Percentiles rank a stretch among this genome's conserved stretches.
Conservation (phyloP, 92 coral and sea anemone genomes). For the Zoanthus sansibaricus region DNA sequence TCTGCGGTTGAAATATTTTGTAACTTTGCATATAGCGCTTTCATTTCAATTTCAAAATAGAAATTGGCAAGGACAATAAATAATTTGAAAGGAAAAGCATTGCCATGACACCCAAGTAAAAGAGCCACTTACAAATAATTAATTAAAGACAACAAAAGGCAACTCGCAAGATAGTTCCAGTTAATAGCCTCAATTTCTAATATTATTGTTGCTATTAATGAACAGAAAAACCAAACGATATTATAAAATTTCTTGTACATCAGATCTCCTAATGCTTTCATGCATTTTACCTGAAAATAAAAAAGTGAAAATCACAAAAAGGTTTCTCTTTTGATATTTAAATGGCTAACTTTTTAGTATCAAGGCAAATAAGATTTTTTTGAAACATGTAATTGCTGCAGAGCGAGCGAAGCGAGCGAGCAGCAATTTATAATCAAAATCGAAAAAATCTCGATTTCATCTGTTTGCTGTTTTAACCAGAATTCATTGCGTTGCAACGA, state of each 20-base stretch:
- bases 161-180: background rate
- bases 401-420: no score
- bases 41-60: constrained; percentile 4
- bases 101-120: constrained; percentile 19
- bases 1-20: background rate
- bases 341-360: no score
- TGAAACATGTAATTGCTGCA: no score
- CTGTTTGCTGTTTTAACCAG: no score
- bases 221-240: background rate
- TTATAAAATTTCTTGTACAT: background rate
- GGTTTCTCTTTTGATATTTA: no score
- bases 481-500: no score
- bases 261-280: no score
- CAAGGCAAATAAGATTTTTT: no score
- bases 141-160: background rate
- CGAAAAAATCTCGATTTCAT: no score
- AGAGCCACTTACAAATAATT: background rate
- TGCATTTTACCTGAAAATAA: no score
- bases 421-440: no score
- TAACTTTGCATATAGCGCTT: constrained; percentile 4
- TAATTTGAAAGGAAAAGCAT: background rate
- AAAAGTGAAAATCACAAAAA: no score
- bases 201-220: background rate
- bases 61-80: constrained; percentile 15
- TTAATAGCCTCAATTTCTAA: background rate